Evolutionary conservation across 1,140 invertebrate species (phyloP).

Genomic region (Scaptomyza pallida): DNA sequence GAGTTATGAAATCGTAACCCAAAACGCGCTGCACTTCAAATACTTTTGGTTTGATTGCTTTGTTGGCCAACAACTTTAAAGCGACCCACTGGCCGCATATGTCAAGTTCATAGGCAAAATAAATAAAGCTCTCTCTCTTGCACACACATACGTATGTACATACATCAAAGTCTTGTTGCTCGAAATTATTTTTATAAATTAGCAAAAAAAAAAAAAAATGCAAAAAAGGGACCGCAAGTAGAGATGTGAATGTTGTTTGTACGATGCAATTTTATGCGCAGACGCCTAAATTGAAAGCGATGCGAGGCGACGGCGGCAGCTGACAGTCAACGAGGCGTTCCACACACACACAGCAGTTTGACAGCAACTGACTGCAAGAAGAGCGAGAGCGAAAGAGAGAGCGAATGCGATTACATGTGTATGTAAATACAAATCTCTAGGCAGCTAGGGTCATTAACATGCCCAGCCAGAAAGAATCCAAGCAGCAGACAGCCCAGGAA

Average conservation of each 20-base stretch:
- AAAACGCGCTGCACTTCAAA: constrained; percentile 4
- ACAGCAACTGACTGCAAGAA: background rate
- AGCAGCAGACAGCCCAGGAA: constrained; percentile 4
- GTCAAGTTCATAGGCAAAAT: constrained; percentile 44
- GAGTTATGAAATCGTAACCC: constrained; percentile 34
- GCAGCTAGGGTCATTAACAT: constrained; percentile 80
- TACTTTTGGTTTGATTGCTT: constrained; percentile 6
- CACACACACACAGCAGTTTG: constrained; percentile 11
- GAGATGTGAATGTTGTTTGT: constrained; percentile 34
- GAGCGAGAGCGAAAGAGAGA: too few relatives aligned
- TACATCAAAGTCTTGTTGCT: constrained; percentile 33
- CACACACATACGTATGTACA: constrained; percentile 14
- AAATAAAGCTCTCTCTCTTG: background rate
- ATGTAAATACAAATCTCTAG: constrained; percentile 54
- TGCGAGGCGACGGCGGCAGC: constrained; percentile 64
- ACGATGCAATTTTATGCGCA: constrained; percentile 80
- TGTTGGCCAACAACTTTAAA: constrained; percentile 37
- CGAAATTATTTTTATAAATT: constrained; percentile 77
- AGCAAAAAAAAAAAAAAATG: constrained; percentile 54
- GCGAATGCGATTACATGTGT: background rate
- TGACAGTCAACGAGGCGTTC: constrained; percentile 72
- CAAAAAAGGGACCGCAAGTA: constrained; percentile 31
- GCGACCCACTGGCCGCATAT: constrained; percentile 37
- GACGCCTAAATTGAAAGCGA: constrained; percentile 81
- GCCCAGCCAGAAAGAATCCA: constrained; percentile 28